Evolutionary conservation across 2,888 invertebrate genomes (phyloP).

Genomic region (Apotomis capreana): DNA sequence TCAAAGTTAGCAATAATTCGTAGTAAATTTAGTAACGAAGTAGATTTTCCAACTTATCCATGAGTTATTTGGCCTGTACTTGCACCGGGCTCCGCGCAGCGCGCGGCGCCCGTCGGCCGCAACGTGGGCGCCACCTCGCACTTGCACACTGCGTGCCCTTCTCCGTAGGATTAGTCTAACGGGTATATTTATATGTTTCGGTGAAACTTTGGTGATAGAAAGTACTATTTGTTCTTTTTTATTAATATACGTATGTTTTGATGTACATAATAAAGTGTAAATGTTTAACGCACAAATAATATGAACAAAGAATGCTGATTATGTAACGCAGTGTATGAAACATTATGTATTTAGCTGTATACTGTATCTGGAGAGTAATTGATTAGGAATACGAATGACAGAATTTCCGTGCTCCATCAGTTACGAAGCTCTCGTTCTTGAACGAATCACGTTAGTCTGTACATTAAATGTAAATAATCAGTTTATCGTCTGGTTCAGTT

Average conservation of each 20-base stretch:
- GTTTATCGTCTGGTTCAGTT: slow-evolving; percentile 23
- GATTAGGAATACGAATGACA: slow-evolving; percentile 71
- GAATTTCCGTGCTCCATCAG: slow-evolving; percentile 63
- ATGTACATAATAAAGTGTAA: slow-evolving; percentile 83
- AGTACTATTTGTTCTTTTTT: slow-evolving; percentile 72
- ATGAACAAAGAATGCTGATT: slow-evolving; percentile 69
- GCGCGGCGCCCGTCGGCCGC: slow-evolving; percentile 41
- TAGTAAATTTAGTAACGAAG: slow-evolving; percentile 62
- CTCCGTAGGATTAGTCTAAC: slow-evolving; percentile 65
- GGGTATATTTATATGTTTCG: slow-evolving; percentile 67
- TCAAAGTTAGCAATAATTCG: slow-evolving; percentile 70
- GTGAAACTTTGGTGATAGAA: slow-evolving; percentile 75
- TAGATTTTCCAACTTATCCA: slow-evolving; percentile 62
- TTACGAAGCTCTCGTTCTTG: slow-evolving; percentile 51
- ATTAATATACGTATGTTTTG: slow-evolving; percentile 81
- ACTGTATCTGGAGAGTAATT: slow-evolving; percentile 68
- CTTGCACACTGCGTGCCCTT: slow-evolving; percentile 58
- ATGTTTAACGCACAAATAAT: slow-evolving; percentile 84
- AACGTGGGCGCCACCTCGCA: slow-evolving; percentile 53
- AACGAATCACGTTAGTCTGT: slow-evolving; percentile 39
- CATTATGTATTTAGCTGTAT: slow-evolving; percentile 79
- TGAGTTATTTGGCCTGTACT: slow-evolving; percentile 55
- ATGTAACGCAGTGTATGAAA: slow-evolving; percentile 71
- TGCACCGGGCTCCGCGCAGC: slow-evolving; percentile 40
- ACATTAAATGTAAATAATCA: slow-evolving; percentile 35